Base-by-base conservation (phyloP, 2,888 invertebrate species). In the Shargacucullia verbasci region DNA sequence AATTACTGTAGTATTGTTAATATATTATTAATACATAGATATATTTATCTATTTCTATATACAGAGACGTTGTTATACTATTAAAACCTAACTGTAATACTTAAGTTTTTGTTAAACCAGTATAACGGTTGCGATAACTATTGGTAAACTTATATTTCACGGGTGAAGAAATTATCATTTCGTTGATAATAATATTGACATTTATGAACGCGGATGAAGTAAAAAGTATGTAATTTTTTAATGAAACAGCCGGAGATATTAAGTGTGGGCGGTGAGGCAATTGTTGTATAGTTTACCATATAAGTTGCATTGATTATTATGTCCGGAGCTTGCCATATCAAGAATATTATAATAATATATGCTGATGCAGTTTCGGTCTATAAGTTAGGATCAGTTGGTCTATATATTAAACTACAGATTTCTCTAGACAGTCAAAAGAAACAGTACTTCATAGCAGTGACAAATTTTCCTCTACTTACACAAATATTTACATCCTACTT, bases 241-340 rank as follows among this genome's bases (percentile, higher is more conserved):
- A 61, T 69, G 58, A 64, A 68, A 68, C 59, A 64, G 52, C 45
- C 56, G 27, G 58, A 59, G 54, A 60, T 46, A 65, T 55, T 63
- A 55, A 61, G 50, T 52, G 77, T 77, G 63, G 73, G 79, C 61
- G 70, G 56, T 68, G 70, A 56, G 62, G 74, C 62, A 72, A 69
- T 68, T 56, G 49, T 66, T 62, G 48, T 70, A 47, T 38, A 75
- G 61, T 63, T 67, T 72, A 56, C 65, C 68, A 65, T 78, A 55
- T 65, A 63, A 43, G 65, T 50, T 60, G 27, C 40, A 57, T 59
- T 59, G 56, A 61, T 61, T 67, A 57, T 59, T 65, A 47, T 44
- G 52, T 48, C 40, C 45, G 33, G 43, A 54, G 38, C 52, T 54
- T 55, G 41, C 56, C 35, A 47, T 31, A 63, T 61, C 29, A 55